These are phyloP conservation scores for Epinephelus moara DNA, from an alignment of 2,113 vertebrate species.

Conservation along the genomic window DNA sequence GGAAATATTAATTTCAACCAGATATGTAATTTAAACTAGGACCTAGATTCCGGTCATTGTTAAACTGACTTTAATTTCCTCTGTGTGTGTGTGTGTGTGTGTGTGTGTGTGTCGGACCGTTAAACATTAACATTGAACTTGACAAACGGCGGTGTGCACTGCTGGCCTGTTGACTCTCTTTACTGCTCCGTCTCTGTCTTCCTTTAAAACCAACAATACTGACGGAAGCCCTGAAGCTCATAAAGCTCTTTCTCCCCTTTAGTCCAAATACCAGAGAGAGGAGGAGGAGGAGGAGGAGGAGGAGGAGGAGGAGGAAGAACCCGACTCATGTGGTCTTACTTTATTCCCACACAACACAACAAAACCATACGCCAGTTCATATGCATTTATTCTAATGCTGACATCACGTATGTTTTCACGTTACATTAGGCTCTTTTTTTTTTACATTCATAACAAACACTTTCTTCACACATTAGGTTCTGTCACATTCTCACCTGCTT, in stretches of 20 bases:
- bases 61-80: slow-evolving; percentile 3
- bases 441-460: background rate
- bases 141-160: slow-evolving; percentile 73
- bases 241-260: slow-evolving; percentile 69
- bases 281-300: slow-evolving; percentile 28
- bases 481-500: background rate
- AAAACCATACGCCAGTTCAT: background rate
- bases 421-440: too few relatives aligned
- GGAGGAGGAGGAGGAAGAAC: slow-evolving; percentile 13
- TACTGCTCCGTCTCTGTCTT: slow-evolving; percentile 65
- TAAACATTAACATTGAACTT: slow-evolving; percentile 83
- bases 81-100: slow-evolving; percentile 8
- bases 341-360: slow-evolving; percentile 4
- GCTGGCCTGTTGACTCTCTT: slow-evolving; percentile 76
- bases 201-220: slow-evolving; percentile 71
- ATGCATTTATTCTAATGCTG: background rate
- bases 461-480: background rate
- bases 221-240: slow-evolving; percentile 68
- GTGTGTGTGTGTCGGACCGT: slow-evolving; percentile 34
- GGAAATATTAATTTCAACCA: background rate
- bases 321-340: background rate
- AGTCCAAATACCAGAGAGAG: slow-evolving; percentile 66
- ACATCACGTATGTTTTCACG: too few relatives aligned
- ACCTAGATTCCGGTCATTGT: background rate
- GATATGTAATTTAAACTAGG: background rate